These are phyloP conservation scores for Lonchura striata DNA, from an alignment of 2,113 vertebrate species.

Conservation along the genomic window DNA sequence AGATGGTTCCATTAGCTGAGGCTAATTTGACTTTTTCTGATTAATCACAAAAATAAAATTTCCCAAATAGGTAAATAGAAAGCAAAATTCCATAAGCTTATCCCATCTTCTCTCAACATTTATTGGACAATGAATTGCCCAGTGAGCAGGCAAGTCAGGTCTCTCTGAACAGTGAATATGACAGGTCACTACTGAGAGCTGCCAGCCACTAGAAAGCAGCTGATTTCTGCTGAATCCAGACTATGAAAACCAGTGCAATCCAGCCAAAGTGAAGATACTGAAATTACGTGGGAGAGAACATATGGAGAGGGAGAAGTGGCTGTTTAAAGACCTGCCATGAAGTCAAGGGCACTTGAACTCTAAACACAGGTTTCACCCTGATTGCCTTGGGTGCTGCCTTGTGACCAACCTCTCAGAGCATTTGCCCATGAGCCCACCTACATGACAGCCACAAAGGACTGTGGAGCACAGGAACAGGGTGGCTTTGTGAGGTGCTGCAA, in stretches of 20 bases:
- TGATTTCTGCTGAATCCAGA: background rate
- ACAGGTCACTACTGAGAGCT: background rate
- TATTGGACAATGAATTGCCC: background rate
- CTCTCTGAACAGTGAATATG: background rate
- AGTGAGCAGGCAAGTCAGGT: background rate
- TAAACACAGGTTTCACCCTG: background rate
- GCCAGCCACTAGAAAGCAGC: background rate
- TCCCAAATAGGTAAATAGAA: background rate
- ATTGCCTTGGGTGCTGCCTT: background rate
- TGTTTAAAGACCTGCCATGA: background rate
- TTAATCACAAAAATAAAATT: background rate
- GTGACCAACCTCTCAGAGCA: background rate
- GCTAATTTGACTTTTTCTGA: background rate
- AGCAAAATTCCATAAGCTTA: background rate
- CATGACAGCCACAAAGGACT: background rate
- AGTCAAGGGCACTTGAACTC: background rate
- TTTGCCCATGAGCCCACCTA: background rate
- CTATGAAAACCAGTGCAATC: background rate
- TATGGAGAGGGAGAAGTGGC: accelerated
- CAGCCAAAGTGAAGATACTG: background rate
- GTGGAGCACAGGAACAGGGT: background rate
- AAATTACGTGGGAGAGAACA: background rate
- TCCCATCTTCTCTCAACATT: background rate
- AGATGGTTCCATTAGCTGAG: background rate
- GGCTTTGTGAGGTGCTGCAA: background rate